Conservation (phyloP, 2,888 invertebrate genomes). For the Sminthurides aquaticus region DNA sequence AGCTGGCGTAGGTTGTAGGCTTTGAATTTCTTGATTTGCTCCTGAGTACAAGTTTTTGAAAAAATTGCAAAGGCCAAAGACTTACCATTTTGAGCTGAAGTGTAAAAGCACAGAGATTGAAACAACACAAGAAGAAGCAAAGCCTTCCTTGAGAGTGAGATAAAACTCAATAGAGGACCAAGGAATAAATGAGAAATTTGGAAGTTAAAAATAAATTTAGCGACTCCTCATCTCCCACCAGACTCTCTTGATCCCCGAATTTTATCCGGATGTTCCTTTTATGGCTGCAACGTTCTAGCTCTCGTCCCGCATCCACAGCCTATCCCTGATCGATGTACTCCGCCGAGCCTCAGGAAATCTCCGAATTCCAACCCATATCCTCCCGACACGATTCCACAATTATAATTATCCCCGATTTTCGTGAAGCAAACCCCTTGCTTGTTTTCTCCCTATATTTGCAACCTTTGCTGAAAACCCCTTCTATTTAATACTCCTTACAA, state of each 20-base stretch:
- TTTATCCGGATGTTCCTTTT: neutral
- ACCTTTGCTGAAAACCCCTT: neutral
- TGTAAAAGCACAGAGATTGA: constrained; percentile 10
- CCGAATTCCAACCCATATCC: too few relatives aligned
- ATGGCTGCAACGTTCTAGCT: neutral
- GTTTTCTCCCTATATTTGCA: neutral
- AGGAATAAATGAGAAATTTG: constrained; percentile 13
- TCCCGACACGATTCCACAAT: neutral
- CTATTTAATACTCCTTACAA: too few relatives aligned
- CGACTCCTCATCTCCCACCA: neutral
- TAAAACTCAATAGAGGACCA: neutral
- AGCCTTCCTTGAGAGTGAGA: constrained; percentile 23
- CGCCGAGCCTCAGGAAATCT: too few relatives aligned
- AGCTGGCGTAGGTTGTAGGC: too few relatives aligned
- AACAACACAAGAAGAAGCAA: constrained; percentile 22
- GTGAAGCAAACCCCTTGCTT: neutral
- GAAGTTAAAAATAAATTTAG: constrained; percentile 21
- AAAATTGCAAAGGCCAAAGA: too few relatives aligned
- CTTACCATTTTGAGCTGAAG: constrained; percentile 19
- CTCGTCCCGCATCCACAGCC: too few relatives aligned
- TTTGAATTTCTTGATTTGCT: too few relatives aligned
- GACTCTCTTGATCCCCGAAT: constrained; percentile 6
- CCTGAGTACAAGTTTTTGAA: too few relatives aligned
- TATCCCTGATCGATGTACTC: too few relatives aligned
- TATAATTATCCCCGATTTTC: neutral